phyloP scores from a whole-genome alignment of 2,888 invertebrate genomes.

The Napeogenes inachia region DNA sequence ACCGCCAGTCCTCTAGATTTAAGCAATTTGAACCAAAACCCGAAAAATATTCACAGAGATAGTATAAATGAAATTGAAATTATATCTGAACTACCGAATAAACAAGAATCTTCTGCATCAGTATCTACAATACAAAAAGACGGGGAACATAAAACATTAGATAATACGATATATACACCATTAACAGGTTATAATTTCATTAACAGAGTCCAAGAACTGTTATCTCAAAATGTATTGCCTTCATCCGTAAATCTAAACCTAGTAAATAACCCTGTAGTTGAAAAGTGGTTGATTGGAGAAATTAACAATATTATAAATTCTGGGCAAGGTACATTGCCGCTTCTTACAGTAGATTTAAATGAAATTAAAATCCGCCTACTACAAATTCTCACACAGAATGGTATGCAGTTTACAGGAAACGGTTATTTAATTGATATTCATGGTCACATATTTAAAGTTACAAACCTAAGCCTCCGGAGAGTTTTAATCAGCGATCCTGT shows the following conservation, averaged over 20 bases:
- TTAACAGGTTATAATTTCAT: no score
- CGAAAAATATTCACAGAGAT: no score
- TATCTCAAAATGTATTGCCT: neutral
- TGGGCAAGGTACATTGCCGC: neutral
- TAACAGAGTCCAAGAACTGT: neutral
- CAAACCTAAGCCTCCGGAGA: constrained; percentile 46
- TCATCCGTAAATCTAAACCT: neutral
- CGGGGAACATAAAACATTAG: neutral
- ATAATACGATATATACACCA: neutral
- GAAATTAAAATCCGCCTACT: constrained; percentile 38
- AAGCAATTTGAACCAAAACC: no score
- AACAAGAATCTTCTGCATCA: neutral
- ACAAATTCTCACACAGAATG: constrained; percentile 42
- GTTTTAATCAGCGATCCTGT: constrained; percentile 47
- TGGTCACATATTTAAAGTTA: constrained; percentile 38
- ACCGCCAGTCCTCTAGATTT: no score
- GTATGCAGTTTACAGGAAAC: constrained; percentile 37
- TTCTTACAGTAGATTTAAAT: constrained; percentile 33
- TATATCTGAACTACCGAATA: no score
- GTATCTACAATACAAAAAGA: neutral
- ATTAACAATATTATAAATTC: constrained; percentile 4
- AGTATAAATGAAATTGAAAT: no score
- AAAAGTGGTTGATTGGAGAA: constrained; percentile 23
- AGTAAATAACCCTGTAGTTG: constrained; percentile 25
- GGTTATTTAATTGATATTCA: constrained; percentile 40